Evolutionary conservation across 2,888 invertebrate species (phyloP).

Genomic region (Iselma pallidipennis): DNA sequence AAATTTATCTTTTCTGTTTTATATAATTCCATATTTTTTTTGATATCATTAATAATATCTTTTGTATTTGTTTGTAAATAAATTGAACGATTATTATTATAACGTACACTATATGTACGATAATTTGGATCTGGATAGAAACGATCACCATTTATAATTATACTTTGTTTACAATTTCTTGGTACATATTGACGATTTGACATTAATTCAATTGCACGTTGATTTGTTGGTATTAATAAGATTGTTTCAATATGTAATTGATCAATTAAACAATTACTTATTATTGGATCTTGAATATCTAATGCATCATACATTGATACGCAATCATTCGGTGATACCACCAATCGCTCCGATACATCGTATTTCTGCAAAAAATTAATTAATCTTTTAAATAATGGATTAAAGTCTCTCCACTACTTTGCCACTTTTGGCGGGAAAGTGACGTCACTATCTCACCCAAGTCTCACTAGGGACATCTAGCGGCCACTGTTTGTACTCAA

Average conservation of each 20-base stretch:
- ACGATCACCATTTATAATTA: constrained; percentile 69
- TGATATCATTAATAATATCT: not conserved
- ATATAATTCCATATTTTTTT: not conserved
- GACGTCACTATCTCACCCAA: too few species aligned
- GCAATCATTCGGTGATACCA: constrained; percentile 55
- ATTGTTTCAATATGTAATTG: constrained; percentile 72
- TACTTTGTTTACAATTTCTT: constrained; percentile 65
- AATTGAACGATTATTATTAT: constrained; percentile 36
- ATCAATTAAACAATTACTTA: constrained; percentile 87
- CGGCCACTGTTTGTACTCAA: too few species aligned
- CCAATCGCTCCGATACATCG: constrained; percentile 55
- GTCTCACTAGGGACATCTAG: too few species aligned
- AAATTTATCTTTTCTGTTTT: constrained; percentile 26
- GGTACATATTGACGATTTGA: constrained; percentile 68
- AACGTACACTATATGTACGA: constrained; percentile 69
- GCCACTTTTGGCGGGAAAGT: constrained; percentile 3
- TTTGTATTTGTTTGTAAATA: not conserved
- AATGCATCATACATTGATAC: constrained; percentile 70
- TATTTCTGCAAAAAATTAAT: constrained; percentile 52
- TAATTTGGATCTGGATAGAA: constrained; percentile 79
- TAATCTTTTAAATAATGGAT: not conserved
- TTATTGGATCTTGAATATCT: constrained; percentile 72
- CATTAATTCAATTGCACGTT: constrained; percentile 72
- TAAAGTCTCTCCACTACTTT: not conserved
- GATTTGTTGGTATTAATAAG: constrained; percentile 72